Conservation (phyloP, 2,113 vertebrate genomes). For the Syngnathus typhle region DNA sequence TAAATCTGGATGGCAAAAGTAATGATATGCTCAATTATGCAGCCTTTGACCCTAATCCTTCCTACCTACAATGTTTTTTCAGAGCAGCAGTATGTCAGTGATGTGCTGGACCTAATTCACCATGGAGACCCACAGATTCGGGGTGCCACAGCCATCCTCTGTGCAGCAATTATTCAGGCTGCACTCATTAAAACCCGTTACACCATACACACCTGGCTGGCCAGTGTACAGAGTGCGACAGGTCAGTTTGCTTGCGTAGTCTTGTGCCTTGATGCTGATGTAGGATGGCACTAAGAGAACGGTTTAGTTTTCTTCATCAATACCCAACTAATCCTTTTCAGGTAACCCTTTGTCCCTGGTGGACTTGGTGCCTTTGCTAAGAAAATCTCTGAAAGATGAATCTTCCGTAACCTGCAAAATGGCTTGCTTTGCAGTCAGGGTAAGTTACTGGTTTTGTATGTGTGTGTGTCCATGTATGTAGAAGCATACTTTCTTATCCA, state of each 20-base stretch:
- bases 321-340: conserved; percentile 37
- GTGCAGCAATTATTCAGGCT: conserved; percentile 82
- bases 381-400: conserved; percentile 82
- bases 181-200: conserved; percentile 84
- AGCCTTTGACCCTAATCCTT: not conserved
- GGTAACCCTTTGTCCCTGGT: conserved; percentile 81
- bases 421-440: conserved; percentile 89
- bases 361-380: conserved; percentile 85
- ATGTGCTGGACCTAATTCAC: conserved; percentile 80
- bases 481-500: conserved; percentile 2
- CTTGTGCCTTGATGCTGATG: not conserved
- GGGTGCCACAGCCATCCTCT: conserved; percentile 89
- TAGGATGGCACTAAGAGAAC: too few relatives aligned
- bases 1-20: not conserved
- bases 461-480: not conserved
- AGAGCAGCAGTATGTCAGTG: conserved; percentile 93
- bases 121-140: conserved; percentile 95
- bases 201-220: conserved; percentile 81
- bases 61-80: conserved; percentile 32
- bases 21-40: not conserved
- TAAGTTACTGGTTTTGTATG: conserved; percentile 54
- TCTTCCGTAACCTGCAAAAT: conserved; percentile 95
- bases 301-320: not conserved
- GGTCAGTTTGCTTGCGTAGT: conserved; percentile 61
- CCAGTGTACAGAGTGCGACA: conserved; percentile 73